These are phyloP conservation scores for Ceratotherium simum DNA, from an alignment of 2,113 vertebrate species.

Conservation along the genomic window DNA sequence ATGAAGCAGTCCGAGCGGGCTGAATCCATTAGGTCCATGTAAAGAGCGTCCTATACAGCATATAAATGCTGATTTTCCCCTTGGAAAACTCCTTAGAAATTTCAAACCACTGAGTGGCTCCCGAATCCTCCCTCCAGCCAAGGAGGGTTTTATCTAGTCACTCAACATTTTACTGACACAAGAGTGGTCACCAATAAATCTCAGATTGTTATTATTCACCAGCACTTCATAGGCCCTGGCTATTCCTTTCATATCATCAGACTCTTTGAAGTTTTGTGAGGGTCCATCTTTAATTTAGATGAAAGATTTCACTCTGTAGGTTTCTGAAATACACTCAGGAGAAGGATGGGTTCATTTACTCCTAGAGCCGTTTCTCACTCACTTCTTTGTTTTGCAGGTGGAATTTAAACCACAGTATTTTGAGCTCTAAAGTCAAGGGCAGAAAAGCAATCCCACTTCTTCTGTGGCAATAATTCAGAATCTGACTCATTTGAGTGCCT, in stretches of 20 bases:
- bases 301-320: slow-evolving; percentile 13
- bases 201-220: slow-evolving; percentile 39
- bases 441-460: not conserved
- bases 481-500: not conserved
- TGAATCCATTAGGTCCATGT: not conserved
- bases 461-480: slow-evolving; percentile 22
- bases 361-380: not conserved
- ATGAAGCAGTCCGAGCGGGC: not conserved
- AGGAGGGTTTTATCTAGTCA: slow-evolving; percentile 18
- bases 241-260: slow-evolving; percentile 31
- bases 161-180: slow-evolving; percentile 55
- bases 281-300: slow-evolving; percentile 60
- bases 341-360: not conserved
- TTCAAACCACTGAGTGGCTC: slow-evolving; percentile 41
- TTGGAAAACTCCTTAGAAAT: slow-evolving; percentile 61
- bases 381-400: not conserved
- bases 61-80: slow-evolving; percentile 48
- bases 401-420: slow-evolving; percentile 22
- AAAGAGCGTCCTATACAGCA: not conserved
- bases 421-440: not conserved
- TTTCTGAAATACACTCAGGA: slow-evolving; percentile 38
- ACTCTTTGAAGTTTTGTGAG: slow-evolving; percentile 52
- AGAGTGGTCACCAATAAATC: slow-evolving; percentile 57
- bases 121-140: slow-evolving; percentile 34
- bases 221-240: not conserved